Base-by-base conservation (phyloP, 2,797 vertebrate species). In the Distichodus sexfasciatus region DNA sequence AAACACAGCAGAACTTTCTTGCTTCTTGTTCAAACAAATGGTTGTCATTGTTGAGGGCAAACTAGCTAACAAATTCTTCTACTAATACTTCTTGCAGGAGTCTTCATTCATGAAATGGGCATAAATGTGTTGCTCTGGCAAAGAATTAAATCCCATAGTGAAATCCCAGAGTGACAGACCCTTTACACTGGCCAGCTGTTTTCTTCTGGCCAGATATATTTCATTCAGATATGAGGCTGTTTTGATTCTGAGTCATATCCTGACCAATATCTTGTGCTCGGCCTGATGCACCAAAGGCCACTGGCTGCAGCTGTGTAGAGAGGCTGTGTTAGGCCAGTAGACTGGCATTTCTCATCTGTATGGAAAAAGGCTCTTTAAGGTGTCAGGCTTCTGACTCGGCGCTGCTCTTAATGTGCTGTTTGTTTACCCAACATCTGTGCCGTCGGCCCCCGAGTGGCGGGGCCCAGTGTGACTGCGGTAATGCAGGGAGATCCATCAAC, bases 371-470 rank as follows among this genome's bases (percentile, higher is more conserved):
- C 77, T 60, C 79, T 69, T 81, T 82, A 69, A 76, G 59, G 65
- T 81, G 82, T 82, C 76, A 77, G 79, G 58, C 79, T 68, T 72
- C 73, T 53, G 14, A 78, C 81, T 78, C 76, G 61, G 72, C 77
- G 72, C 69, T 76, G 76, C 72, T 79, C 65, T 15, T 69, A 79
- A 79, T 81, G 72, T 76, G 66, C 75, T 72, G 72, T 83, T 82
- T 79, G 76, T 81, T 82, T 84, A 74, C 72, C 64, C 71, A 78
- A 75, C 74, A 69, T 75, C 70, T 83, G 71, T 79, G 74, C 72
- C 60, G 58, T 57, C 40, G 57, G 59, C 69, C 63, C 69, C 76
- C 66, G 73, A 71, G 76, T 68, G 68, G 21, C 43, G 71, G 46
- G 41, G 66, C 69, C 73, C 40, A 53, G 59, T 60, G 55, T 78